Conservation (phyloP, 1,140 invertebrate species). For the Ctenoplectra terminalis region DNA sequence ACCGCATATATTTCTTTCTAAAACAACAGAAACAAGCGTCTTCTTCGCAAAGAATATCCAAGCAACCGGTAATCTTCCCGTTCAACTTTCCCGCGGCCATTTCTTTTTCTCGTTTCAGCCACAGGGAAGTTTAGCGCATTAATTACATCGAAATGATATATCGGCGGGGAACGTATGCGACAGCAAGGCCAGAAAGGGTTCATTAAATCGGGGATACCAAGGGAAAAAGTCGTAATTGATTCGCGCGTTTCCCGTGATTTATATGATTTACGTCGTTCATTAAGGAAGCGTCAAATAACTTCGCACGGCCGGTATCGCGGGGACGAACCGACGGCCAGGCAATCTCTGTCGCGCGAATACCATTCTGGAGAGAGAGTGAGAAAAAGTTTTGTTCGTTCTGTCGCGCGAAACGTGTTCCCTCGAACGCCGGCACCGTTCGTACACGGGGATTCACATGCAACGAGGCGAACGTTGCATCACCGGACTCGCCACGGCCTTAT, state of each 20-base stretch:
- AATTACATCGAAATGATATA: constrained; percentile 39
- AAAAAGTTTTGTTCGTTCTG: constrained; percentile 44
- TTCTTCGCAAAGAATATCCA: not conserved
- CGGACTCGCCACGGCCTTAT: constrained; percentile 62
- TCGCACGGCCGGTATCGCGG: not conserved
- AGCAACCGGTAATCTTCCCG: too few relatives aligned
- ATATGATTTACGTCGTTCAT: constrained; percentile 39
- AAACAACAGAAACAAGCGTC: not conserved
- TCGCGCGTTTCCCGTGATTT: constrained; percentile 37
- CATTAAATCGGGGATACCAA: constrained; percentile 24
- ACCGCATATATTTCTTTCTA: too few relatives aligned
- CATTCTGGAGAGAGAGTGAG: not conserved
- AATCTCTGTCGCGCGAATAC: constrained; percentile 15
- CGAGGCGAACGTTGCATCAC: constrained; percentile 65
- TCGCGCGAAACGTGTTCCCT: constrained; percentile 48
- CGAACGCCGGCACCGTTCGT: constrained; percentile 6
- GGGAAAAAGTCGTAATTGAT: constrained; percentile 24
- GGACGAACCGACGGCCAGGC: not conserved
- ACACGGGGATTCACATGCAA: constrained; percentile 62
- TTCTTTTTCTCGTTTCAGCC: not conserved
- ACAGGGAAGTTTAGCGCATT: not conserved
- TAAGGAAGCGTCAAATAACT: constrained; percentile 34
- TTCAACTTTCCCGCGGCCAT: not conserved
- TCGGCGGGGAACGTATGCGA: constrained; percentile 8
- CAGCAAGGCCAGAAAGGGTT: constrained; percentile 23